phyloP scores from a whole-genome alignment of 2,888 invertebrate genomes.

The Exephanes ischioxanthus region DNA sequence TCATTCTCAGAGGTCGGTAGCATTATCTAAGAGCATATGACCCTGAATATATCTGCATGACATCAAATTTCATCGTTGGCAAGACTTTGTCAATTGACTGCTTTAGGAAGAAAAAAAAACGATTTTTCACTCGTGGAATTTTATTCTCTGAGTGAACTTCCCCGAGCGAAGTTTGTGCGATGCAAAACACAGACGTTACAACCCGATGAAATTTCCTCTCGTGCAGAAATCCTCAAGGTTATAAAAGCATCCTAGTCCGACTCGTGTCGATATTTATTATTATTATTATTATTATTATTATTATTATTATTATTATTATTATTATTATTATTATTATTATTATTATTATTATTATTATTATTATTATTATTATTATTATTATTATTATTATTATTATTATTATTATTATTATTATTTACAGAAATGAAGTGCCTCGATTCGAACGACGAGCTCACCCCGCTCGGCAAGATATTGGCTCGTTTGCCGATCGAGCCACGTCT shows the following conservation, averaged over 20 bases:
- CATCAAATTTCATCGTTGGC: too few relatives aligned
- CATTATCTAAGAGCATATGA: not conserved
- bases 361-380: conserved; percentile 11
- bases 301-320: not conserved
- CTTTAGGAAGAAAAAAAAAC: too few relatives aligned
- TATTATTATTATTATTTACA: conserved; percentile 75
- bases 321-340: conserved; percentile 33
- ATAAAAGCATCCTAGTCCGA: too few relatives aligned
- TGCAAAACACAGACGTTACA: too few relatives aligned
- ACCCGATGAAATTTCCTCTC: too few relatives aligned
- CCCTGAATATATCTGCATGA: too few relatives aligned
- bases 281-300: too few relatives aligned
- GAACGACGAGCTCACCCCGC: conserved; percentile 95
- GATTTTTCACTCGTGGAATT: too few relatives aligned
- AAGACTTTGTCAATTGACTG: too few relatives aligned
- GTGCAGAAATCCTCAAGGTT: too few relatives aligned
- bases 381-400: not conserved
- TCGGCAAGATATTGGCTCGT: conserved; percentile 97
- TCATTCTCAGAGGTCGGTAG: conserved; percentile 86
- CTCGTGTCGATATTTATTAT: not conserved
- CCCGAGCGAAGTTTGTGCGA: too few relatives aligned
- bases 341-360: not conserved
- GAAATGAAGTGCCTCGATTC: conserved; percentile 97
- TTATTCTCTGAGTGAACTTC: too few relatives aligned
- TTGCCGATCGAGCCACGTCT: conserved; percentile 98